A percentile compares a stretch with the other conserved stretches of the same genome.
Evolutionary conservation across 2,113 vertebrate species (phyloP).

Genomic region (Pelobates fuscus): DNA sequence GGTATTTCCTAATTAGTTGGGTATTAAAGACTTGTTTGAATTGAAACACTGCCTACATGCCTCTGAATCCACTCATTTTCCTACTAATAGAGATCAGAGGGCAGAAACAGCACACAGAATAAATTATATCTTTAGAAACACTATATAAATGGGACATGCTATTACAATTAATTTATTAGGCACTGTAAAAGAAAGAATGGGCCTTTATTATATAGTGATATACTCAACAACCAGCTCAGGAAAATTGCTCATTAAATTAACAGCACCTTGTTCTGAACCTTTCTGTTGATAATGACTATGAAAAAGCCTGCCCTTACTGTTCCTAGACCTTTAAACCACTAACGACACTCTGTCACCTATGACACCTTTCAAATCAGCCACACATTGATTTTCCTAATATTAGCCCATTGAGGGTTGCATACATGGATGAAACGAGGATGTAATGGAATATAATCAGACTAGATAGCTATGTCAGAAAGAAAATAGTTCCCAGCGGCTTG

Average conservation of each 20-base stretch:
- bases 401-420: background rate
- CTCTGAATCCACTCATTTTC: too few species aligned
- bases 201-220: background rate
- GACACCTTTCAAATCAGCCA: constrained; percentile 1
- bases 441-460: constrained; percentile 6
- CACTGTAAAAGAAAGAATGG: background rate
- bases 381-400: background rate
- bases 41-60: too few species aligned
- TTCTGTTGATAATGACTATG: background rate
- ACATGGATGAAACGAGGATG: background rate
- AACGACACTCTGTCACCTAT: constrained; percentile 1
- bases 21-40: too few species aligned
- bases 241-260: constrained; percentile 1
- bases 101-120: background rate
- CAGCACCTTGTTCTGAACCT: background rate
- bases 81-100: background rate
- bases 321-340: background rate
- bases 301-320: background rate
- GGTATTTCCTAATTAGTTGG: too few species aligned
- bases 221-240: background rate
- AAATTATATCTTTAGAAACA: background rate
- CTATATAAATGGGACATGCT: background rate
- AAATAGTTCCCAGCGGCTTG: background rate
- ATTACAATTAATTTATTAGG: background rate
- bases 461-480: background rate